These are phyloP conservation scores for Cavia porcellus DNA, from an alignment of 2,113 vertebrate genomes.

Conservation along the genomic window DNA sequence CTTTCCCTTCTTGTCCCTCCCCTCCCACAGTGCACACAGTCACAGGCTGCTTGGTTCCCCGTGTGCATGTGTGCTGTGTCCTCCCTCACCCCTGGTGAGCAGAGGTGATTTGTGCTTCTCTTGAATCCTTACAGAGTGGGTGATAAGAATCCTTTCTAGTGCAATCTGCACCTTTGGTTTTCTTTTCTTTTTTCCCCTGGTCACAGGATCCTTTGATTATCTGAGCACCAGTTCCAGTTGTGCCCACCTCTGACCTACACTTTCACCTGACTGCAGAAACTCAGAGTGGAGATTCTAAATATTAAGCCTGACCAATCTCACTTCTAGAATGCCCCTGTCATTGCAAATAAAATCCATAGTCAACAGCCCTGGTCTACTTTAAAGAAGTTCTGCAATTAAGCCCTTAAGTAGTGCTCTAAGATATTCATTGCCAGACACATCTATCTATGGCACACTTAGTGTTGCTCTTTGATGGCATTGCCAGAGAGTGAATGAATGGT, in stretches of 20 bases:
- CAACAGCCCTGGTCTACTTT: neutral
- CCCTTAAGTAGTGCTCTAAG: neutral
- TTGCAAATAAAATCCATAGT: neutral
- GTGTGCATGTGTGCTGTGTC: neutral
- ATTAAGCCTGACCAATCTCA: neutral
- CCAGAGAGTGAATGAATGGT: neutral
- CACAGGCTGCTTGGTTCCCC: neutral
- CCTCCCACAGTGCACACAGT: rapidly evolving
- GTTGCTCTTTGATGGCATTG: neutral
- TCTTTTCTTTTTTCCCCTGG: neutral
- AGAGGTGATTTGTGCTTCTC: neutral
- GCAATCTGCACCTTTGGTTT: neutral
- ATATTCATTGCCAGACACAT: neutral
- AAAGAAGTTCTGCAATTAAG: neutral
- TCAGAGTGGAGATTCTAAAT: neutral
- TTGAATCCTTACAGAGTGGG: neutral
- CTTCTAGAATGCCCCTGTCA: neutral
- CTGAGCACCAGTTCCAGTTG: neutral
- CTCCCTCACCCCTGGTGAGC: neutral
- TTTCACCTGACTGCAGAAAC: neutral
- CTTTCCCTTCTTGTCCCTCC: neutral
- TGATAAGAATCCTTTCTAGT: neutral
- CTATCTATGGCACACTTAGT: rapidly evolving
- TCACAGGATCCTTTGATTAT: neutral
- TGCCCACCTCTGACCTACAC: neutral